These are phyloP conservation scores for Apodemia zela DNA, from an alignment of 2,888 invertebrate genomes.

Conservation along the genomic window DNA sequence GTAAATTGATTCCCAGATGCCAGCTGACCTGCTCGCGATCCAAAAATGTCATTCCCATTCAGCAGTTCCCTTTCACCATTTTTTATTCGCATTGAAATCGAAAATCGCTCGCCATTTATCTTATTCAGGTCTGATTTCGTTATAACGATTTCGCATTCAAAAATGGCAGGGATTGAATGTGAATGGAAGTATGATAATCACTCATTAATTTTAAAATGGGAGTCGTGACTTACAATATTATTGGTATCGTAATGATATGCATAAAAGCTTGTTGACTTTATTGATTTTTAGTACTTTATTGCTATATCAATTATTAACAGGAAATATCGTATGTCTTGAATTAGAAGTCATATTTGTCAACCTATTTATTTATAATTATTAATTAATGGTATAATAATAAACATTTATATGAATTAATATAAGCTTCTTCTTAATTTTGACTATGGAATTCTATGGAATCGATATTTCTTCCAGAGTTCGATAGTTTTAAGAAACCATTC, in stretches of 20 bases:
- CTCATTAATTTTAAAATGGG: conserved; percentile 50
- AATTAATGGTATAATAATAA: too few species aligned
- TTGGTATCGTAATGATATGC: neutral
- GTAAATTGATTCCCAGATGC: conserved; percentile 13
- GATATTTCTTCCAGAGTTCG: too few species aligned
- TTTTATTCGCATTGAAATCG: conserved; percentile 38
- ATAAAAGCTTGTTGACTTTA: too few species aligned
- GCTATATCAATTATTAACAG: too few species aligned
- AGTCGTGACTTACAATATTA: neutral
- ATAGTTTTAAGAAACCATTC: too few species aligned
- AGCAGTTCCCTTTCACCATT: conserved; percentile 33
- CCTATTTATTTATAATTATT: too few species aligned
- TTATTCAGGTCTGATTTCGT: conserved; percentile 46
- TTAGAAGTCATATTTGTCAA: too few species aligned
- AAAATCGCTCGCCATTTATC: conserved; percentile 46
- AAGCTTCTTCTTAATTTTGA: too few species aligned
- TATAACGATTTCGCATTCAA: conserved; percentile 60
- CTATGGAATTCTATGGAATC: too few species aligned
- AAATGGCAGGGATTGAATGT: conserved; percentile 56
- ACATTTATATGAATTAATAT: too few species aligned
- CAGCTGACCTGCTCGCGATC: conserved; percentile 14
- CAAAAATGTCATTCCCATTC: conserved; percentile 45
- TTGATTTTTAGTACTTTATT: too few species aligned
- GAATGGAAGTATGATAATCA: conserved; percentile 44
- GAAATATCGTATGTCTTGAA: too few species aligned